Base-by-base conservation (phyloP, 2,797 vertebrate genomes). In the Tauraco hartlaubi region DNA sequence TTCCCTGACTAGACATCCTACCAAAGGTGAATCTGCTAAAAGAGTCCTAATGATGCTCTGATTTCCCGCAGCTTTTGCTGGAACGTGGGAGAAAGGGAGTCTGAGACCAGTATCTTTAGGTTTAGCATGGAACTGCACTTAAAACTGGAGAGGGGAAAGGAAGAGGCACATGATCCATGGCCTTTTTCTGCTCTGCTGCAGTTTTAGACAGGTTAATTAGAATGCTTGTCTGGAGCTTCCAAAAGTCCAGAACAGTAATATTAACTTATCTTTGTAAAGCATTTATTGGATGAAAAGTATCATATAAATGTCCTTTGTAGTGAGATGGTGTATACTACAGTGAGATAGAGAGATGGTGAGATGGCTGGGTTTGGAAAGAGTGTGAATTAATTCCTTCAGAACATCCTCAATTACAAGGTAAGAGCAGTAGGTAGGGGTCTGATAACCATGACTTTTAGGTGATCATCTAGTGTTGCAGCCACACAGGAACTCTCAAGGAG, bases 161-260 rank as follows among this genome's bases (percentile, higher is more conserved):
- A 43, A 81, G 4, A 31, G 9, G 13, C 1, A 39, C 28, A 3
- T 0, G 1, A 39, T n/a, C 25, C 16, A 11, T 2, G 1, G 12
- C 52, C 17, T 5, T 29, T 29, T 79, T 52, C 56, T 52, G 13
- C 31, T 76, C 11, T 74, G 6, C 9, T 83, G 31, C 44, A 23
- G 13, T 29, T 76, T 64, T 23, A 29, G 33, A 9, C 5, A 15
- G 8, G 4, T 37, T 20, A 51, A 18, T 33, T 26, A 4, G 13
- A 79, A 21, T 8, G 5, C 54, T 81, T 62, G 20, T 44, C 55
- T 51, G 63, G 25, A 63, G 29, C 51, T 83, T 16, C 64, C n/a
- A 73, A 55, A 56, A 23, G 11, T 63, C 23, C 48, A 71, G 10
- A 79, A 33, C 3, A 67, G 7, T 4, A 75, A 81, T 46, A 49